These are phyloP conservation scores for Cettia cetti DNA, from an alignment of 2,113 vertebrate species.

Conservation along the genomic window DNA sequence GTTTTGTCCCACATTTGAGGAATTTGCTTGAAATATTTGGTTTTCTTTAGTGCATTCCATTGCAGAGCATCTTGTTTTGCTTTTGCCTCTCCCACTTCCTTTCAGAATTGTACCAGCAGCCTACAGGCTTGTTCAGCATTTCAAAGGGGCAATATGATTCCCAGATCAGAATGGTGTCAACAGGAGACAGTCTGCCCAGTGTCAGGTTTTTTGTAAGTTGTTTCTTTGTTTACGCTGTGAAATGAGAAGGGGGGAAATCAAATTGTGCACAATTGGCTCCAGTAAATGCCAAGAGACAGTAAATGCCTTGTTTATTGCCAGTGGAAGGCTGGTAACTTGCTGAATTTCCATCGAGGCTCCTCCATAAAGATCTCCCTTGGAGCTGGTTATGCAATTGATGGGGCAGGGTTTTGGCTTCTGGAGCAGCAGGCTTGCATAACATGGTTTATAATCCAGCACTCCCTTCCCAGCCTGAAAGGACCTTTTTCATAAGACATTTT, in stretches of 20 bases:
- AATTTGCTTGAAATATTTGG: neutral
- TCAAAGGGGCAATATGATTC: conserved; percentile 25
- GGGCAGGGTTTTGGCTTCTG: conserved; percentile 45
- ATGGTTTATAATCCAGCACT: conserved; percentile 59
- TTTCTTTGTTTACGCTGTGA: conserved; percentile 15
- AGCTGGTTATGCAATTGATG: conserved; percentile 58
- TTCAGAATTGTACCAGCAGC: conserved; percentile 25
- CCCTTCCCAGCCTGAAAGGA: conserved; percentile 29
- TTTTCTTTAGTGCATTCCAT: neutral
- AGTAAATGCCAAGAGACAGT: conserved; percentile 36
- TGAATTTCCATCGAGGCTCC: conserved; percentile 25
- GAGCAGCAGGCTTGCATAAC: conserved; percentile 74
- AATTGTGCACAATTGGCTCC: neutral
- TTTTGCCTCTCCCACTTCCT: conserved; percentile 48
- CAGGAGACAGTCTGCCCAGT: conserved; percentile 28
- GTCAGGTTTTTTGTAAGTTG: conserved; percentile 10
- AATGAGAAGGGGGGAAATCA: neutral
- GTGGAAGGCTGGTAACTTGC: conserved; percentile 28
- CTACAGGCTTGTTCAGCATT: conserved; percentile 33
- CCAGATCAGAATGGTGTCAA: conserved; percentile 34
- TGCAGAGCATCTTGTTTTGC: conserved; percentile 50
- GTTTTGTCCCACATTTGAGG: neutral
- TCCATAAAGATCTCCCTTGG: neutral
- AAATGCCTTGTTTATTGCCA: conserved; percentile 52
- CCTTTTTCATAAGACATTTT: conserved; percentile 29